phyloP scores from a whole-genome alignment of 2,797 vertebrate species.

The Momotus momota region DNA sequence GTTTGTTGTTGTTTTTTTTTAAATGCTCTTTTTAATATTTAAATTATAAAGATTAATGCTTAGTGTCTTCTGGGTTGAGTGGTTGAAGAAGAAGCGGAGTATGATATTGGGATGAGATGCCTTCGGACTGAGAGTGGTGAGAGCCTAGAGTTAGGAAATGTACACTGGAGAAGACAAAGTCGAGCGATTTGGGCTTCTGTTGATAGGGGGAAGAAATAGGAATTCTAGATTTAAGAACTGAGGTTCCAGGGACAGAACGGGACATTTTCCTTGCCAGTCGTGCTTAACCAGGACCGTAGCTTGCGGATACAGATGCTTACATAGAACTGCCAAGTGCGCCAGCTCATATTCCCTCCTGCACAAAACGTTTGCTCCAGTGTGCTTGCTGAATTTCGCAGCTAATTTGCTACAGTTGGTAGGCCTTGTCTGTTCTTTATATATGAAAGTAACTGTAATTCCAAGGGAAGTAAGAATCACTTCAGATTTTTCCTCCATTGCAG shows the following conservation, averaged over 20 bases:
- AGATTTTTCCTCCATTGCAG: not conserved
- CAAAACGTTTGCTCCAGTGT: not conserved
- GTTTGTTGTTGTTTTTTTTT: not conserved
- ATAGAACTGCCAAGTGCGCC: not conserved
- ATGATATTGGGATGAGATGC: not conserved
- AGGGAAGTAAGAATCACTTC: not conserved
- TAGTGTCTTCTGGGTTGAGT: not conserved
- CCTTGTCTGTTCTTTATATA: not conserved
- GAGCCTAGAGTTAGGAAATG: not conserved
- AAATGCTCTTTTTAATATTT: not conserved
- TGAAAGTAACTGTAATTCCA: not conserved
- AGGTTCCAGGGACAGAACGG: not conserved
- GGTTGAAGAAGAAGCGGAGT: not conserved
- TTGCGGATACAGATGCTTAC: not conserved
- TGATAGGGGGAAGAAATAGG: not conserved
- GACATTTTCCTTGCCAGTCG: accelerated
- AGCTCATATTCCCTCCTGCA: not conserved
- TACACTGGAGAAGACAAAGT: not conserved
- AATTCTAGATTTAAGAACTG: not conserved
- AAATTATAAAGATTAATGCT: not conserved
- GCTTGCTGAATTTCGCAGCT: not conserved
- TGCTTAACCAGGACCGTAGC: not conserved
- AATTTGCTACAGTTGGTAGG: not conserved
- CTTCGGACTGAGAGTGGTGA: not conserved
- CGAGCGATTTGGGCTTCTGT: not conserved